These are phyloP conservation scores for Lordiphosa fenestrarum DNA, from an alignment of 2,888 invertebrate genomes.

Conservation along the genomic window DNA sequence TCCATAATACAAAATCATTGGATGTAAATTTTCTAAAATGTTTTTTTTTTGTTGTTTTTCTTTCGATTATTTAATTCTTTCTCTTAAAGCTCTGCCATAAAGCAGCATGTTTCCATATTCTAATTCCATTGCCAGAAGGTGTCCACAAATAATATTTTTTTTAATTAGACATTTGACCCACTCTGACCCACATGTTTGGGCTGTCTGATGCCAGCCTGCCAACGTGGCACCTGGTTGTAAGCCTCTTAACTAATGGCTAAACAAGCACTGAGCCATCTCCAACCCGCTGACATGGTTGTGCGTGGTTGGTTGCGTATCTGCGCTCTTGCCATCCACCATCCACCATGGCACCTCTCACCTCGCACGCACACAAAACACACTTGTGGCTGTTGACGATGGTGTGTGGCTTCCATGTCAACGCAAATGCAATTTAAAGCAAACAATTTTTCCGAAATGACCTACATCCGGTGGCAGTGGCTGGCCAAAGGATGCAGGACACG, in stretches of 20 bases:
- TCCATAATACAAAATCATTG: too few relatives aligned
- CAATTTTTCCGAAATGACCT: slow-evolving; percentile 72
- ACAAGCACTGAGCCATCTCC: slow-evolving; percentile 34
- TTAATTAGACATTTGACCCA: slow-evolving; percentile 71
- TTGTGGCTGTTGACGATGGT: slow-evolving; percentile 58
- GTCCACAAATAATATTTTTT: slow-evolving; percentile 43
- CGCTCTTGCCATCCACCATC: not conserved
- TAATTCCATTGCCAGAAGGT: slow-evolving; percentile 6
- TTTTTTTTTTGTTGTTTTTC: too few relatives aligned
- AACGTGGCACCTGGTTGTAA: slow-evolving; percentile 2
- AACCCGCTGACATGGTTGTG: slow-evolving; percentile 25
- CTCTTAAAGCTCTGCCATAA: too few relatives aligned
- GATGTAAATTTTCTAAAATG: too few relatives aligned
- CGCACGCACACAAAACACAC: slow-evolving; percentile 51
- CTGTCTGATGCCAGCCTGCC: too few relatives aligned
- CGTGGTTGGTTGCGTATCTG: slow-evolving; percentile 9
- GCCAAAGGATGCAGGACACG: slow-evolving; percentile 18
- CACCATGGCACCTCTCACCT: not conserved
- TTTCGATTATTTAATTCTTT: too few relatives aligned
- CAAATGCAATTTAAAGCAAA: slow-evolving; percentile 76
- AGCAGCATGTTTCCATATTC: not conserved
- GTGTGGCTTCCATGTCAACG: slow-evolving; percentile 63
- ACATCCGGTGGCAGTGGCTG: slow-evolving; percentile 58
- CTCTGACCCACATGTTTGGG: slow-evolving; percentile 13
- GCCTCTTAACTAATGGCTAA: slow-evolving; percentile 58